Evolutionary conservation across 2,888 invertebrate species (phyloP).

Genomic region (Zygogramma bicolorata): DNA sequence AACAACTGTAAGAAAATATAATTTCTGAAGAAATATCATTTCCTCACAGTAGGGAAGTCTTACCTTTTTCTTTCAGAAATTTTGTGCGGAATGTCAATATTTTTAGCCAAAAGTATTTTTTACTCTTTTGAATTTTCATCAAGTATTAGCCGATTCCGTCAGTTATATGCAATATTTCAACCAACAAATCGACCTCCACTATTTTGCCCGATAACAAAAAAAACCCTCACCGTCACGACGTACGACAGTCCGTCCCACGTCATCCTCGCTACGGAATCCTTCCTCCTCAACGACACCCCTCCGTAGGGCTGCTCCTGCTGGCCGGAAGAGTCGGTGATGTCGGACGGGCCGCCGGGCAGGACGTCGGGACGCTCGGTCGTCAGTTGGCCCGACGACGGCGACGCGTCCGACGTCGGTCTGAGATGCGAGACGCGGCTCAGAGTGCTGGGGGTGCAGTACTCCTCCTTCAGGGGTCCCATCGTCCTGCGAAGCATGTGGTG

Average conservation of each 20-base stretch:
- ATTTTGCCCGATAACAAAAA: not conserved
- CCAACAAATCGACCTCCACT: no score
- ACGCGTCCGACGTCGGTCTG: conserved; percentile 37
- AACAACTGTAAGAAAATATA: no score
- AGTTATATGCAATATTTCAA: no score
- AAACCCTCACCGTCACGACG: conserved; percentile 79
- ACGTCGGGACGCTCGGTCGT: conserved; percentile 66
- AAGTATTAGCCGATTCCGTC: no score
- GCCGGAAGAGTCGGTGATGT: conserved; percentile 59
- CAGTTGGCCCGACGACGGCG: conserved; percentile 52
- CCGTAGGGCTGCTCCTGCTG: conserved; percentile 59
- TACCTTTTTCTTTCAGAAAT: no score
- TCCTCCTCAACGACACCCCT: conserved; percentile 69
- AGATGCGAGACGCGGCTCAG: conserved; percentile 42
- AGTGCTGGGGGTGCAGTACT: conserved; percentile 64
- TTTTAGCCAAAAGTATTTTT: no score
- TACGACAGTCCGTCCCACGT: conserved; percentile 84
- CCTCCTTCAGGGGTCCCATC: conserved; percentile 69
- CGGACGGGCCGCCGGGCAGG: conserved; percentile 64
- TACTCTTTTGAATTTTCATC: no score
- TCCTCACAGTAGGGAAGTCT: no score
- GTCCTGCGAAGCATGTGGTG: conserved; percentile 61
- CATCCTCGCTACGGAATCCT: conserved; percentile 87
- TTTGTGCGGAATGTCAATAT: no score
- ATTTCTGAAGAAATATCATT: no score